These are phyloP conservation scores for Drosophila trapezifrons DNA, from an alignment of 1,140 invertebrate genomes.

Conservation along the genomic window DNA sequence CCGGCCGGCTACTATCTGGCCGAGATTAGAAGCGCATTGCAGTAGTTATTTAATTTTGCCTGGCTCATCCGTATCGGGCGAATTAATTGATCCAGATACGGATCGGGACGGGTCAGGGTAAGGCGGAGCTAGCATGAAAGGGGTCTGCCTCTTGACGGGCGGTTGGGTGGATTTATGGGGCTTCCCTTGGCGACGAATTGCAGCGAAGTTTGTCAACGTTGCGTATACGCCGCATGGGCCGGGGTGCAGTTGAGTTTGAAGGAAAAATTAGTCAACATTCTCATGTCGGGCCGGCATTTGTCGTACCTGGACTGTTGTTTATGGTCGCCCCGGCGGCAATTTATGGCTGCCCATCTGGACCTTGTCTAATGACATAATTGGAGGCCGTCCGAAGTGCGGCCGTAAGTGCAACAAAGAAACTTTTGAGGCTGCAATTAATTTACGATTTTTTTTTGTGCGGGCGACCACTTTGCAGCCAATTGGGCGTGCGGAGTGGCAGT, in stretches of 20 bases:
- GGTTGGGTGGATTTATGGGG: slow-evolving; percentile 32
- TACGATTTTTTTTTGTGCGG: slow-evolving; percentile 61
- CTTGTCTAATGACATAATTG: slow-evolving; percentile 72
- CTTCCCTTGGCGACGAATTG: slow-evolving; percentile 43
- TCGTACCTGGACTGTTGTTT: slow-evolving; percentile 70
- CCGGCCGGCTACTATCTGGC: background rate
- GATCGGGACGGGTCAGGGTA: slow-evolving; percentile 9
- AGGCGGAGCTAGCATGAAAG: slow-evolving; percentile 3
- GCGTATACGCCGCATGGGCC: slow-evolving; percentile 51
- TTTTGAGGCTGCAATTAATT: slow-evolving; percentile 59
- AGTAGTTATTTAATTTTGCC: slow-evolving; percentile 18
- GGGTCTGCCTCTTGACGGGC: background rate
- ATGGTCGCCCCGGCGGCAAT: slow-evolving; percentile 50
- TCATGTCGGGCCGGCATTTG: slow-evolving; percentile 61
- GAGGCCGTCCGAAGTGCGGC: slow-evolving; percentile 25
- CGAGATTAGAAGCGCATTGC: slow-evolving; percentile 12
- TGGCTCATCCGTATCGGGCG: slow-evolving; percentile 25
- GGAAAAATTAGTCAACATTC: slow-evolving; percentile 78
- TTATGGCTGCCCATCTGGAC: slow-evolving; percentile 56
- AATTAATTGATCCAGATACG: slow-evolving; percentile 49
- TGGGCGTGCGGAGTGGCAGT: slow-evolving; percentile 43
- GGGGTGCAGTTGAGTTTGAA: slow-evolving; percentile 7
- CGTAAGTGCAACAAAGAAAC: slow-evolving; percentile 46
- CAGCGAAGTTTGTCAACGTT: slow-evolving; percentile 46
- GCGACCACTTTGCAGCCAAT: slow-evolving; percentile 46